Percentiles rank a stretch among this genome's conserved stretches.
Conservation (phyloP, 1,140 invertebrate genomes). For the Thereuonema tuberculata region DNA sequence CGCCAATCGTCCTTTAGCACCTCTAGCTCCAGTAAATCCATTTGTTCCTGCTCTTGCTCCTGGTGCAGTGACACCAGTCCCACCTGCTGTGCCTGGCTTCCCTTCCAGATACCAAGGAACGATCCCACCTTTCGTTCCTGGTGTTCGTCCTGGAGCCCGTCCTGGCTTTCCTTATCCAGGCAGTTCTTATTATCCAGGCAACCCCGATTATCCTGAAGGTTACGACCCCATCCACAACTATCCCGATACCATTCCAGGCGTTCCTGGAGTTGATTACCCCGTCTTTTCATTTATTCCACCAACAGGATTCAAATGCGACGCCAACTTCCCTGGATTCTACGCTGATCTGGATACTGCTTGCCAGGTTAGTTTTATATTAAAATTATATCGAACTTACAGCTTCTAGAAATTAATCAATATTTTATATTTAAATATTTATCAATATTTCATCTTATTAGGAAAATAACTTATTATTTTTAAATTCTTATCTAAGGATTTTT, state of each 20-base stretch:
- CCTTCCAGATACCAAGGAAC: too few relatives aligned
- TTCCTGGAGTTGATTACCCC: slow-evolving; percentile 18
- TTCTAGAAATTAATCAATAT: background rate
- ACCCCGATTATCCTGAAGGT: background rate
- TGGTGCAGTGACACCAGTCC: too few relatives aligned
- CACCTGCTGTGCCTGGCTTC: too few relatives aligned
- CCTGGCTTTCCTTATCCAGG: too few relatives aligned
- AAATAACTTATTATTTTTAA: background rate
- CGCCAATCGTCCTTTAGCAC: too few relatives aligned
- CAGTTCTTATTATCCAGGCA: background rate
- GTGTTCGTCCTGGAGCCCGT: too few relatives aligned
- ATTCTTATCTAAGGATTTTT: background rate
- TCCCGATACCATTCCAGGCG: slow-evolving; percentile 40
- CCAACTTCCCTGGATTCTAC: slow-evolving; percentile 50
- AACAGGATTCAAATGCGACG: slow-evolving; percentile 44
- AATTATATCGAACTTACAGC: background rate
- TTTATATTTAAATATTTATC: background rate
- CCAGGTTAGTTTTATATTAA: slow-evolving; percentile 34
- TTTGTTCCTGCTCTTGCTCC: too few relatives aligned
- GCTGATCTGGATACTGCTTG: slow-evolving; percentile 57
- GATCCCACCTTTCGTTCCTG: too few relatives aligned
- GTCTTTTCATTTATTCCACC: slow-evolving; percentile 17
- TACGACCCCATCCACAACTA: slow-evolving; percentile 33
- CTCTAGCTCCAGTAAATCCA: too few relatives aligned
- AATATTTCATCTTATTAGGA: background rate